Conservation (phyloP, 2,113 vertebrate species). For the Struthidea cinerea region DNA sequence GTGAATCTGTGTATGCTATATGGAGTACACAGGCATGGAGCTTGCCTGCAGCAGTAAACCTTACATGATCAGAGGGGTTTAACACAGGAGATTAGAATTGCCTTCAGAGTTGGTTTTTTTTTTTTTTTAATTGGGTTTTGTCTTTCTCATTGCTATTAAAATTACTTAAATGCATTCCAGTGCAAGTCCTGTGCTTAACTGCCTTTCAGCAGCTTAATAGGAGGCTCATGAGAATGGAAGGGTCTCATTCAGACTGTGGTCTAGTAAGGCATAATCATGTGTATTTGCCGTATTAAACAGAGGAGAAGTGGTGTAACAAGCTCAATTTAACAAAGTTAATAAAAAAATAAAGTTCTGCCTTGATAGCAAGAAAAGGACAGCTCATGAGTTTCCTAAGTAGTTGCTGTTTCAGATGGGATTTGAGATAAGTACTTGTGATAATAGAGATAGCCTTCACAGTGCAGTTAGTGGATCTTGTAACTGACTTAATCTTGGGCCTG, state of each 20-base stretch:
- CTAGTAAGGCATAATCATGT: background rate
- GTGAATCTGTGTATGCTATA: accelerated
- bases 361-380: background rate
- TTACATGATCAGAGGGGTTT: background rate
- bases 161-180: background rate
- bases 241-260: background rate
- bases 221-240: background rate
- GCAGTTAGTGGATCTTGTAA: background rate
- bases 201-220: background rate
- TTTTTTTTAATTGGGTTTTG: background rate
- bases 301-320: background rate
- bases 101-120: background rate
- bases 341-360: background rate
- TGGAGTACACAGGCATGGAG: background rate
- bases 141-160: background rate
- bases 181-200: background rate
- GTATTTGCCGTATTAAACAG: background rate
- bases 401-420: background rate
- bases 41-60: background rate
- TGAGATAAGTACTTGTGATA: background rate
- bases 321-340: background rate
- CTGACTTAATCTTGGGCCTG: background rate
- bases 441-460: background rate
- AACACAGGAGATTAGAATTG: background rate
- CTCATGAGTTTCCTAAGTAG: background rate